These are phyloP conservation scores for Mesoclemmys tuberculata DNA, from an alignment of 2,113 vertebrate species.

Conservation along the genomic window DNA sequence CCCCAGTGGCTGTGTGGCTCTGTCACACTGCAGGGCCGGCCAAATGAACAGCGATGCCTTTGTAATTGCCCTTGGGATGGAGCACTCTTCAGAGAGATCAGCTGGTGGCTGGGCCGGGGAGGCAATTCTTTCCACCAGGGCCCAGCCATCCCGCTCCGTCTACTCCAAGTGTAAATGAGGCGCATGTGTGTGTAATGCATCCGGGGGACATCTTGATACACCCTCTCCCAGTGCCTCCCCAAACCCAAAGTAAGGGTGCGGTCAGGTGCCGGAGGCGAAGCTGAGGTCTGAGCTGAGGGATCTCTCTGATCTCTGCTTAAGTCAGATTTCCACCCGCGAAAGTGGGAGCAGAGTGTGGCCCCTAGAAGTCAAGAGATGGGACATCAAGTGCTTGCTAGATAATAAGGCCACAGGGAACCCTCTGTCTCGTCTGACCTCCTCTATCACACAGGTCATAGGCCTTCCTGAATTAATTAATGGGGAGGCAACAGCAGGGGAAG, in stretches of 20 bases:
- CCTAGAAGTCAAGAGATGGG: not conserved
- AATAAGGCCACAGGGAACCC: not conserved
- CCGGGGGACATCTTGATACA: not conserved
- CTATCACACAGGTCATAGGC: not conserved
- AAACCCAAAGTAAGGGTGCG: rapidly evolving
- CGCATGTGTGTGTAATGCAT: not conserved
- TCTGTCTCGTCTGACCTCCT: not conserved
- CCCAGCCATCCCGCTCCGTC: not conserved
- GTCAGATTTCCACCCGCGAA: not conserved
- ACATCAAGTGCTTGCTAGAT: rapidly evolving
- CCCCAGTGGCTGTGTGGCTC: rapidly evolving
- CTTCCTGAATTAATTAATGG: not conserved
- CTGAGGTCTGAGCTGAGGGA: not conserved
- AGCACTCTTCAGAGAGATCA: rapidly evolving
- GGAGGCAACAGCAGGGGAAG: rapidly evolving
- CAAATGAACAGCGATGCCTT: not conserved
- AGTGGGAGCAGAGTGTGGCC: not conserved
- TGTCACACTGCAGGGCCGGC: rapidly evolving
- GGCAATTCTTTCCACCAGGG: rapidly evolving
- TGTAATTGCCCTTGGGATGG: not conserved
- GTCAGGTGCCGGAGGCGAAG: not conserved
- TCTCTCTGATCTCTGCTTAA: not conserved
- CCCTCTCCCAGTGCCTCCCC: not conserved
- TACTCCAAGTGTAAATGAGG: not conserved
- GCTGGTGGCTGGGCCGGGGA: not conserved